A percentile compares a stretch with the other conserved stretches of the same genome.
Evolutionary conservation across 2,113 vertebrate species (phyloP).

Genomic region (Ochotona curzoniae): DNA sequence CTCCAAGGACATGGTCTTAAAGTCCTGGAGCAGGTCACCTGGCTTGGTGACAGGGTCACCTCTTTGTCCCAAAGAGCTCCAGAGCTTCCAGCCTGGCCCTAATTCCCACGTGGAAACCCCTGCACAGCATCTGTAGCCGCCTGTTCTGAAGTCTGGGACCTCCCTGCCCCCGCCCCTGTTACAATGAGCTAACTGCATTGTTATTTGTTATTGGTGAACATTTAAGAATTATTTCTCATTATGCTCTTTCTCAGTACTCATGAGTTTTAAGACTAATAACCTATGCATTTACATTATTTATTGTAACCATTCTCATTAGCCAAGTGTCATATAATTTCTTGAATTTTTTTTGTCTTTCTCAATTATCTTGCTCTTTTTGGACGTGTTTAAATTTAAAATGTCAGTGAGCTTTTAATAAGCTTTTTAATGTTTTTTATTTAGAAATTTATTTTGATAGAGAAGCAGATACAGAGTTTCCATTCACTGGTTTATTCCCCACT

Average conservation of each 20-base stretch:
- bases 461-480: too few relatives aligned
- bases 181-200: not conserved
- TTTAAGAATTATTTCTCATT: conserved; percentile 51
- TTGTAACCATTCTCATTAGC: conserved; percentile 55
- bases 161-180: too few relatives aligned
- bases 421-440: not conserved
- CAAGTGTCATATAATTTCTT: conserved; percentile 40
- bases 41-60: too few relatives aligned
- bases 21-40: too few relatives aligned
- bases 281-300: conserved; percentile 26
- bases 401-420: conserved; percentile 50
- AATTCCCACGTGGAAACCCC: too few relatives aligned
- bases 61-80: too few relatives aligned
- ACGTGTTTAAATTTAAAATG: conserved; percentile 56
- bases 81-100: too few relatives aligned
- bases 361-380: conserved; percentile 59
- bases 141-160: too few relatives aligned
- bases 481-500: too few relatives aligned
- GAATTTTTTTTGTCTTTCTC: conserved; percentile 57
- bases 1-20: too few relatives aligned
- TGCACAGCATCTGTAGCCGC: too few relatives aligned
- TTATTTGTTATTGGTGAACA: conserved; percentile 31
- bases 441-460: too few relatives aligned
- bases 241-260: conserved; percentile 44
- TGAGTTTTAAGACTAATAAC: conserved; percentile 47